phyloP scores from a whole-genome alignment of 30 jellyfish, hydroid and myxozoan species.

The Aurelia sp. region DNA sequence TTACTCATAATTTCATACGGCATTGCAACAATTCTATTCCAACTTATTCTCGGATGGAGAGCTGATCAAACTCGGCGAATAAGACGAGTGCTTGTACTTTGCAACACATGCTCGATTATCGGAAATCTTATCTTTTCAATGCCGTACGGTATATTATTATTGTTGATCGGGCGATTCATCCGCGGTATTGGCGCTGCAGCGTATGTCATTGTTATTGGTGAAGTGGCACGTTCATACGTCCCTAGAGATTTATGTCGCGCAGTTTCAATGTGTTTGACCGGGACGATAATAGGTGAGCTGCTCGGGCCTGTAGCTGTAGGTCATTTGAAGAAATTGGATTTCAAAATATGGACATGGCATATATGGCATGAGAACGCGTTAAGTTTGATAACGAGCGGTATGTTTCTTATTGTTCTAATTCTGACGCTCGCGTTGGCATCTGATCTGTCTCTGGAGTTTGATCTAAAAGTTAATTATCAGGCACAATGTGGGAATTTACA shows the following conservation, averaged over 20 bases:
- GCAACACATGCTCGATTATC: constrained; percentile 36
- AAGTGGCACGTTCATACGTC: constrained; percentile 54
- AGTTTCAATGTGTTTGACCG: constrained; percentile 28
- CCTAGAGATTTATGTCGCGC: constrained; percentile 57
- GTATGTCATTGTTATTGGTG: constrained; percentile 49
- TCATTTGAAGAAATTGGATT: neutral
- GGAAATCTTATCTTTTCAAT: constrained; percentile 44
- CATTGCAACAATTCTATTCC: constrained; percentile 24
- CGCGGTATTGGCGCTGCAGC: constrained; percentile 61
- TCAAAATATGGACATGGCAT: constrained; percentile 10
- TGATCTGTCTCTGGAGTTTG: constrained; percentile 51
- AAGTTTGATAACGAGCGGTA: constrained; percentile 1
- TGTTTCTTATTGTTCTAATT: constrained; percentile 22
- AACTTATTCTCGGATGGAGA: constrained; percentile 24
- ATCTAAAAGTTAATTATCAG: constrained; percentile 38
- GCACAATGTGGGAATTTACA: neutral
- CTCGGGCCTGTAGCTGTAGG: constrained; percentile 43
- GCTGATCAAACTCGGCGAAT: constrained; percentile 51
- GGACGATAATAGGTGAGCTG: constrained; percentile 14
- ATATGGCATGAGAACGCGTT: constrained; percentile 40
- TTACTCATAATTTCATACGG: constrained; percentile 1
- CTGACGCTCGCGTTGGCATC: constrained; percentile 23
- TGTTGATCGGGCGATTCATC: constrained; percentile 50
- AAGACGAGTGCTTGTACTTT: constrained; percentile 7
- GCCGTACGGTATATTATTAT: constrained; percentile 29